Base-by-base conservation (phyloP, 2,888 invertebrate genomes). In the Drosophila monieri region DNA sequence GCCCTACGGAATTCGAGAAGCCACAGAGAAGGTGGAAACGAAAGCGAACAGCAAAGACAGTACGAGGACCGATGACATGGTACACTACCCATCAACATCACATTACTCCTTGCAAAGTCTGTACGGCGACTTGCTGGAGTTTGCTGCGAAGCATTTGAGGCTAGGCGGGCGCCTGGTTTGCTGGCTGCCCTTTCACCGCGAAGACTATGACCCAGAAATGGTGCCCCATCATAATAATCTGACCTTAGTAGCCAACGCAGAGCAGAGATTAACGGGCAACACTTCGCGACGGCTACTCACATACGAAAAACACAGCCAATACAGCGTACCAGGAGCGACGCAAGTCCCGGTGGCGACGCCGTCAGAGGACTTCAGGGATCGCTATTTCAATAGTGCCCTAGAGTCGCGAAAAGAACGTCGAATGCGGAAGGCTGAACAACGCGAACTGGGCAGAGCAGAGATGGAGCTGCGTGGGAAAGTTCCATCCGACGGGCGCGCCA, bases 1-100 rank as follows among this genome's bases (percentile, higher is more conserved):
- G 21, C 99, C 99, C 0, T 99, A 99, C 92, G 99, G 99, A 30
- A 97, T 99, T 25, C 93, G 99, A 70, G 99, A 99, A 92, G 94
- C 98, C 0, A 96, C 97, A 0, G 97, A 97, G 91, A 95, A 95
- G 90, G 94, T 95, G 48, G 93, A 93, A 52, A 86, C 84, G 1
- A 92, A 92, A 62, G 23, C 21, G 0, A 71, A 78, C 67, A 54
- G 89, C 74, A 90, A 90, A 65, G 93, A 94, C 84, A 94, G 94
- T 78, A 93, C 53, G 5, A 93, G 96, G 10, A 93, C 94, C 6
- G 94, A 94, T 25, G 93, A 94, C 71, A 92, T 93, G 9, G 94
- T 94, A 37, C 97, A 97, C 89, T 94, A 96, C 86, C 97, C 97
- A 0, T 94, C 96, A 0, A 97, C 98, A 91, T 94, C 97, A 44